Base-by-base conservation (phyloP, 2,797 vertebrate genomes). In the Phyllotis vaccarum region DNA sequence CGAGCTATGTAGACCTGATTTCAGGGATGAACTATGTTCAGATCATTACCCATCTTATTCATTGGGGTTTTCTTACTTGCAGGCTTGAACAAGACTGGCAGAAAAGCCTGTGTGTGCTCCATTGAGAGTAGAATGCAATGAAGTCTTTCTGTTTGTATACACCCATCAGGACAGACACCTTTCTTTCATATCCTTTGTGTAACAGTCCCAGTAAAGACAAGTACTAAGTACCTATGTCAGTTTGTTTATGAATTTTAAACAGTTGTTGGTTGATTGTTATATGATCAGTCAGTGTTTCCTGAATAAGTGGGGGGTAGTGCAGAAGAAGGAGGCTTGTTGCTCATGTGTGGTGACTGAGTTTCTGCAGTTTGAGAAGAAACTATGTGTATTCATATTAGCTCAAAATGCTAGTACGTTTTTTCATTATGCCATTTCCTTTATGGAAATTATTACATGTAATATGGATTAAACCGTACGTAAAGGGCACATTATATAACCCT, bases 161-260 rank as follows among this genome's bases (percentile, higher is more conserved):
- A 70, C 6, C 37, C 0, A 0, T 9, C 16, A 29, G 27, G 54
- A 27, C 58, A 43, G 49, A 62, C 7, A 68, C 40, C 16, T 13
- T 17, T 24, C 66, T 34, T 82, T 60, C 52, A n/a, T 22, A 27
- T 68, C 34, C 17, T 66, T 56, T 52, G 52, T 13, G 5, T 34
- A 70, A 24, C 0, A 49, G 0, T 68, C 3, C 7, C 68, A 31
- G n/a, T 79, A 86, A 37, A 5, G 56, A 79, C 13, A 64, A 29
- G 75, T 27, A 27, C 37, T 5, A 1, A 40, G 3, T 46, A 16
- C 58, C 31, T 31, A 17, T 86, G 10, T 37, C 12, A n/a, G 54
- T 95, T 74, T n/a, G 52, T 75, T 54, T 86, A 37, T 37, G 87
- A 79, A 66, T 83, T 89, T 92, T 37, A 24, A 46, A 62, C n/a